These are phyloP conservation scores for Stegodyphus mimosarum DNA, from an alignment of 1,140 invertebrate species.

Conservation along the genomic window DNA sequence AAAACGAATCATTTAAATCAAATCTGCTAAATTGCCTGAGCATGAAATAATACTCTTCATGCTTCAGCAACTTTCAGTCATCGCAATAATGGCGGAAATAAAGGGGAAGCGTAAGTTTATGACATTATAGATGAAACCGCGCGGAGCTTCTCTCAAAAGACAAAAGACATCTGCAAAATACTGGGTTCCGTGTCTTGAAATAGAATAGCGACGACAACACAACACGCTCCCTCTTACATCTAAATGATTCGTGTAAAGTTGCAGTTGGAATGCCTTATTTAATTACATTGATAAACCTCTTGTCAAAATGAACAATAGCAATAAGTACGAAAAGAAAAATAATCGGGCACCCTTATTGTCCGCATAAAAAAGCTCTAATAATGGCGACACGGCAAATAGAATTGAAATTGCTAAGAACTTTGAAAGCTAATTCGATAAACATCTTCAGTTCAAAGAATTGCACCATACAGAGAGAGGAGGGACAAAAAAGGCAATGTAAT, in stretches of 20 bases:
- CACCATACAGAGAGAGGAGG: background rate
- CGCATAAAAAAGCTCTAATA: conserved; percentile 2
- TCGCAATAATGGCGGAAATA: no score
- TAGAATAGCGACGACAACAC: no score
- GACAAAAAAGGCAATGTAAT: no score
- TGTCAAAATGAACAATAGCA: background rate
- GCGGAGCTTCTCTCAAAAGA: no score
- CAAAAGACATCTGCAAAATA: no score
- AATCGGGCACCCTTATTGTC: background rate
- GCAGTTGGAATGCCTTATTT: conserved; percentile 3
- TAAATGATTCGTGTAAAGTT: conserved; percentile 28
- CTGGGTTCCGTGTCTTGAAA: no score
- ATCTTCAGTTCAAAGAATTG: conserved; percentile 2
- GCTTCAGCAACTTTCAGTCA: background rate
- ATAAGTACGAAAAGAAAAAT: conserved; percentile 13
- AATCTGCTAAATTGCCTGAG: conserved; percentile 53
- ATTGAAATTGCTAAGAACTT: conserved; percentile 14
- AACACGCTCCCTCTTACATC: background rate
- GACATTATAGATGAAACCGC: no score
- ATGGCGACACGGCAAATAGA: conserved; percentile 19
- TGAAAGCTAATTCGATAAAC: conserved; percentile 45
- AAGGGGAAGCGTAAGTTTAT: no score
- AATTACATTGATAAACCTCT: conserved; percentile 16
- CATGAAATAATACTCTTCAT: conserved; percentile 42
- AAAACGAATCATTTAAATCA: conserved; percentile 57